These are phyloP conservation scores for Nesogale talazaci DNA, from an alignment of 2,113 vertebrate genomes.

Conservation along the genomic window DNA sequence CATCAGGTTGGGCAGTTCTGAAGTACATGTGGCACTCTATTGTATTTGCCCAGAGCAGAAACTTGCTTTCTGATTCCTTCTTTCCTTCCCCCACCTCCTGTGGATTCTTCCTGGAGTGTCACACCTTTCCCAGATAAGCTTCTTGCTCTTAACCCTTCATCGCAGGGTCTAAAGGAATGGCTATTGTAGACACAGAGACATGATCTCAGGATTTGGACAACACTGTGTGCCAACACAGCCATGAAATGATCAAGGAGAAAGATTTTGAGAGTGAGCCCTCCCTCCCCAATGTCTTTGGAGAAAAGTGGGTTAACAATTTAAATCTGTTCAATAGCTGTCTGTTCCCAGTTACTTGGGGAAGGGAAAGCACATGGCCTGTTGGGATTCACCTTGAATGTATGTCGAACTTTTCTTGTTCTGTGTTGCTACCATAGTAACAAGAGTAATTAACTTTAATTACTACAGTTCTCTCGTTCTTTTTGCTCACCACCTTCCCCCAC, in stretches of 20 bases:
- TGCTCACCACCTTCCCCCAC: conserved; percentile 56
- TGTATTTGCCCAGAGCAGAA: neutral
- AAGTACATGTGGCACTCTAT: neutral
- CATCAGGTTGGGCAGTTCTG: neutral
- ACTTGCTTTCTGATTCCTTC: neutral
- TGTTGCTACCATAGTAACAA: conserved; percentile 83
- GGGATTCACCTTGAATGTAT: conserved; percentile 82
- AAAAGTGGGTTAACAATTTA: conserved; percentile 84
- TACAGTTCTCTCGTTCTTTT: conserved; percentile 73
- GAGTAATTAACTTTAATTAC: conserved; percentile 85
- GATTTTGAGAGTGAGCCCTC: neutral
- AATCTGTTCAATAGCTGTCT: conserved; percentile 77
- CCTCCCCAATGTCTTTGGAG: conserved; percentile 61
- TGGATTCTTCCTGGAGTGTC: neutral
- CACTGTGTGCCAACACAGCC: neutral
- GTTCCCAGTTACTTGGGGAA: conserved; percentile 76
- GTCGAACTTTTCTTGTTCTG: conserved; percentile 80
- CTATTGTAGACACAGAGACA: neutral
- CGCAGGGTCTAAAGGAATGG: no score
- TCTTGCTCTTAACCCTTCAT: conserved; percentile 9
- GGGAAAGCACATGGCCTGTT: conserved; percentile 66
- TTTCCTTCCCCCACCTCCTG: neutral
- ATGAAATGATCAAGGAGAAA: neutral
- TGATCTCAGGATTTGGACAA: conserved; percentile 16
- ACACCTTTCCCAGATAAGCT: neutral